Evolutionary conservation across 1,140 invertebrate genomes (phyloP).

Genomic region (Ostrea edulis): DNA sequence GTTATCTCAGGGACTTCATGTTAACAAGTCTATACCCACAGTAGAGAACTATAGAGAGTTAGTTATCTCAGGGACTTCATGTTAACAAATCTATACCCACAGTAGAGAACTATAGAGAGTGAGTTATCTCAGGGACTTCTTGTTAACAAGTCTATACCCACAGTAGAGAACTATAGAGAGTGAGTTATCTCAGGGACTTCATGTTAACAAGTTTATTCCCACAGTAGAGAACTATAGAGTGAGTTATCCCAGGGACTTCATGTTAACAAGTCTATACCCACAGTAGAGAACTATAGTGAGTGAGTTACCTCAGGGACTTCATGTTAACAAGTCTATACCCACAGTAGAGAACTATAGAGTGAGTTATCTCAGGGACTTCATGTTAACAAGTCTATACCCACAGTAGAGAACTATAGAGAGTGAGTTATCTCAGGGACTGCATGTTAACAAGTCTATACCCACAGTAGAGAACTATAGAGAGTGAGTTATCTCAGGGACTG

Average conservation of each 20-base stretch:
- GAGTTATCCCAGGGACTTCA: not conserved
- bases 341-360: slow-evolving; percentile 52
- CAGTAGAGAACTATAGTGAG: not conserved
- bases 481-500: slow-evolving; percentile 40
- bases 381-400: not conserved
- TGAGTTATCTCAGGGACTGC: slow-evolving; percentile 52
- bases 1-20: not conserved
- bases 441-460: slow-evolving; percentile 50
- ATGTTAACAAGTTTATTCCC: slow-evolving; percentile 49
- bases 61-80: slow-evolving; percentile 53
- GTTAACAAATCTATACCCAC: slow-evolving; percentile 46
- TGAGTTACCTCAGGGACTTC: slow-evolving; percentile 53
- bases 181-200: slow-evolving; percentile 52
- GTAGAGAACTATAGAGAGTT: not conserved
- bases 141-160: not conserved
- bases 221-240: slow-evolving; percentile 52
- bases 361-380: not conserved
- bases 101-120: slow-evolving; percentile 54
- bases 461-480: slow-evolving; percentile 49
- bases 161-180: not conserved
- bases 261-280: not conserved
- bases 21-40: not conserved
- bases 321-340: slow-evolving; percentile 50
- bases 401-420: not conserved
- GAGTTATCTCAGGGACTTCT: not conserved